Percentiles rank a stretch among this genome's conserved stretches.
Conservation (phyloP, 1,140 invertebrate genomes). For the Notospermus geniculatus region DNA sequence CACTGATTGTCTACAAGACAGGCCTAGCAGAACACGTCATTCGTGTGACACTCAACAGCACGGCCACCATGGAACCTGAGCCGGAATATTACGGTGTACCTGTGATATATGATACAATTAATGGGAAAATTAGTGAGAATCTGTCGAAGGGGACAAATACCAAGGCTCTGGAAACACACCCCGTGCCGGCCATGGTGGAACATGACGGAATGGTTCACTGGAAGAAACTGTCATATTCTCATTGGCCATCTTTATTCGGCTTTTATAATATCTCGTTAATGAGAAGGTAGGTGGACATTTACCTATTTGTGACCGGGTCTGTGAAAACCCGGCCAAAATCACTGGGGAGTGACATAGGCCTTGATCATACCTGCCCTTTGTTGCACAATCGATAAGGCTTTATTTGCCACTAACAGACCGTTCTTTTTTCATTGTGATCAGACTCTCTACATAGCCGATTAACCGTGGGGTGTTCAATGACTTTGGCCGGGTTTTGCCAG, state of each 20-base stretch:
- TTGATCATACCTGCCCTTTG: too few species aligned
- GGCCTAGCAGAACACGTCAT: conserved; percentile 74
- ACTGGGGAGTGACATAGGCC: too few species aligned
- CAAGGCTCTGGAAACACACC: not conserved
- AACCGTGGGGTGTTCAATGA: too few species aligned
- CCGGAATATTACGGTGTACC: not conserved
- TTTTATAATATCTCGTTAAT: conserved; percentile 87
- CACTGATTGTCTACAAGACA: conserved; percentile 83
- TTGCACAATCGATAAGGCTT: too few species aligned
- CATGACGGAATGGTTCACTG: conserved; percentile 54
- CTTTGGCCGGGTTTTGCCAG: too few species aligned
- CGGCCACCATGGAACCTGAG: not conserved
- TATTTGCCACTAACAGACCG: too few species aligned
- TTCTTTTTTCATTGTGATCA: too few species aligned
- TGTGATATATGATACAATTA: not conserved
- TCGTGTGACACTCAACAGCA: conserved; percentile 2
- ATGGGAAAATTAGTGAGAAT: not conserved
- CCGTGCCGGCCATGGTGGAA: conserved; percentile 28
- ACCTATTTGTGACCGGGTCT: too few species aligned
- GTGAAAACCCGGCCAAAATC: too few species aligned
- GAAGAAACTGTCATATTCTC: conserved; percentile 70
- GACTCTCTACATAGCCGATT: too few species aligned
- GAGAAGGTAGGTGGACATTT: conserved; percentile 65
- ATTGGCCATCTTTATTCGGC: conserved; percentile 87
- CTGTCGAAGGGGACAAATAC: conserved; percentile 71